Conservation (phyloP, 2,113 vertebrate species). For the Urocynchramus pylzowi region DNA sequence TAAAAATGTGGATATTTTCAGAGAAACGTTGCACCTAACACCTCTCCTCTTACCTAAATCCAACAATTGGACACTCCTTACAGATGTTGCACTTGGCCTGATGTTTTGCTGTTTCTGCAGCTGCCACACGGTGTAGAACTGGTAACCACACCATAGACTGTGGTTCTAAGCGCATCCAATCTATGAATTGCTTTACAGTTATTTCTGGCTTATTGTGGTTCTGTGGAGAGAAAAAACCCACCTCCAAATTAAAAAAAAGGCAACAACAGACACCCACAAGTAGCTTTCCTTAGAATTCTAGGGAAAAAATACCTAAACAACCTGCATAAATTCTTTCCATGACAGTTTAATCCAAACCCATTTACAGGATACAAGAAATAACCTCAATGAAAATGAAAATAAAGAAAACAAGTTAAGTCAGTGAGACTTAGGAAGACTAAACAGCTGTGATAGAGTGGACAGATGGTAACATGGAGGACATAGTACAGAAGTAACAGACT, state of each 20-base stretch:
- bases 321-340: neutral
- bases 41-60: slow-evolving; percentile 85
- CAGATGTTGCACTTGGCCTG: slow-evolving; percentile 99
- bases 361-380: neutral
- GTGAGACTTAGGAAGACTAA: neutral
- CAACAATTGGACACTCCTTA: slow-evolving; percentile 96
- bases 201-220: slow-evolving; percentile 93
- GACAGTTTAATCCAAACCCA: neutral
- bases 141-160: slow-evolving; percentile 99
- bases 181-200: slow-evolving; percentile 89
- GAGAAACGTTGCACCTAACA: neutral
- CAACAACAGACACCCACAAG: neutral
- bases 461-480: neutral
- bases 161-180: slow-evolving; percentile 96
- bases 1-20: neutral
- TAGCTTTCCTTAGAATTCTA: neutral
- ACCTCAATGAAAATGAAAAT: neutral
- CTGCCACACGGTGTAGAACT: slow-evolving; percentile 92
- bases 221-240: slow-evolving; percentile 70
- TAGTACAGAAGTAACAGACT: neutral
- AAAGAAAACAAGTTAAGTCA: neutral
- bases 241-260: neutral
- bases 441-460: neutral
- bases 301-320: neutral
- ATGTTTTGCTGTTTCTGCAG: slow-evolving; percentile 95